phyloP scores from a whole-genome alignment of 2,888 invertebrate genomes.

The Entomobrya multifasciata region DNA sequence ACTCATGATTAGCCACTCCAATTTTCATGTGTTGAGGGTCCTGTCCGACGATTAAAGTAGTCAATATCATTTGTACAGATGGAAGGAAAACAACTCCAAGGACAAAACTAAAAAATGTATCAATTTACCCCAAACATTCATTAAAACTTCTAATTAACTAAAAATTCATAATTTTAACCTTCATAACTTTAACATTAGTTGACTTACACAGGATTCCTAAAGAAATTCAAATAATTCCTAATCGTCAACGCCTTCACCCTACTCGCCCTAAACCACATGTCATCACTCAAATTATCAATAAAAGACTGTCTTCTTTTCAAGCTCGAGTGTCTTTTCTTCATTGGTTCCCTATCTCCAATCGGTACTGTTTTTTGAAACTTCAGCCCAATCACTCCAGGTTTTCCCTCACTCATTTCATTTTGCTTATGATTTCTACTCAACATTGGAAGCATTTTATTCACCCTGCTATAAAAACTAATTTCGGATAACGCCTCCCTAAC shows the following conservation, averaged over 20 bases:
- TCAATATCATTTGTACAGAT: slow-evolving; percentile 61
- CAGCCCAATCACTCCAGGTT: slow-evolving; percentile 59
- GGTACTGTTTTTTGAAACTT: slow-evolving; percentile 60
- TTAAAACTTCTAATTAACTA: no score
- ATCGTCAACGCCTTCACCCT: slow-evolving; percentile 60
- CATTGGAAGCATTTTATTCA: slow-evolving; percentile 45
- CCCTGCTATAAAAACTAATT: slow-evolving; percentile 65
- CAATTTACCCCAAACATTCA: no score
- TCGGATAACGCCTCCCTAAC: slow-evolving; percentile 63
- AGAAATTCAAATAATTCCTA: slow-evolving; percentile 65
- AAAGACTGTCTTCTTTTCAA: slow-evolving; percentile 55
- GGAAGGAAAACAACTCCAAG: slow-evolving; percentile 63
- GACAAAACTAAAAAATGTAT: slow-evolving; percentile 54
- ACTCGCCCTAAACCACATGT: slow-evolving; percentile 54
- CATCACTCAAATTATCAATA: slow-evolving; percentile 55
- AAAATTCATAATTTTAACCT: no score
- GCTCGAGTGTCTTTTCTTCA: slow-evolving; percentile 2
- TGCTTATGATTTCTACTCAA: slow-evolving; percentile 10
- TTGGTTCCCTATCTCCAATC: slow-evolving; percentile 25
- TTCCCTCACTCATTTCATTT: slow-evolving; percentile 28
- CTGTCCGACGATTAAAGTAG: slow-evolving; percentile 54
- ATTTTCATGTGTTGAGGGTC: slow-evolving; percentile 60
- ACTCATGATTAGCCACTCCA: slow-evolving; percentile 64
- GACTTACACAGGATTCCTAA: slow-evolving; percentile 70
- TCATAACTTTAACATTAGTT: no score